phyloP scores from a whole-genome alignment of 2,888 invertebrate species.

The Elysia crispata region DNA sequence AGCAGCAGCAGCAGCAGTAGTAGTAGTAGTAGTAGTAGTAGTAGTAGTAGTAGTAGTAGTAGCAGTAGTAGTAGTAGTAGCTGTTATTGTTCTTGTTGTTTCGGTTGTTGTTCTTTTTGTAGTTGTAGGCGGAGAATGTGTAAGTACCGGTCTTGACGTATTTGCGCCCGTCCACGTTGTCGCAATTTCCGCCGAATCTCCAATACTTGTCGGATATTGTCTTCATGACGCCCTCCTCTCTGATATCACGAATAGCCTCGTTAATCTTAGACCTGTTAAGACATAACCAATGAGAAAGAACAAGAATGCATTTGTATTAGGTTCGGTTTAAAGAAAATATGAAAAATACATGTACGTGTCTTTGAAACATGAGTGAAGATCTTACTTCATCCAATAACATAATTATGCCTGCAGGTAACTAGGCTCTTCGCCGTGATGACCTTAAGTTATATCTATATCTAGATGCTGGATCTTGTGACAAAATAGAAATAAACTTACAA shows the following conservation, averaged over 20 bases:
- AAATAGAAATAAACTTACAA: too few species aligned
- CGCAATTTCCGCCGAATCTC: slow-evolving; percentile 51
- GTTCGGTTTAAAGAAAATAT: too few species aligned
- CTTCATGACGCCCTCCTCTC: slow-evolving; percentile 40
- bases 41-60: not conserved
- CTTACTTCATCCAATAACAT: too few species aligned
- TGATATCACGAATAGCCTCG: slow-evolving; percentile 44
- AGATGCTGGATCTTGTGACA: too few species aligned
- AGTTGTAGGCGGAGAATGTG: not conserved
- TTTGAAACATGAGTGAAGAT: too few species aligned
- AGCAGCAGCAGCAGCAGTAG: slow-evolving; percentile 1
- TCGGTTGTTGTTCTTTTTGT: not conserved
- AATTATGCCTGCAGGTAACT: too few species aligned
- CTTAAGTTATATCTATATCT: too few species aligned
- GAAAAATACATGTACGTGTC: too few species aligned
- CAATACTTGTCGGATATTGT: slow-evolving; percentile 50
- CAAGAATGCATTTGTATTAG: too few species aligned
- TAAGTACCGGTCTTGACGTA: slow-evolving; percentile 45
- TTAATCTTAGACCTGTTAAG: slow-evolving; percentile 42
- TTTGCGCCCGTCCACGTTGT: slow-evolving; percentile 47
- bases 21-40: slow-evolving; percentile 19
- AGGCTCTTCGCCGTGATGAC: too few species aligned
- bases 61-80: not conserved
- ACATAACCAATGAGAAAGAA: too few species aligned
- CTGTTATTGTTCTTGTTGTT: not conserved